A percentile compares a stretch with the other conserved stretches of the same genome.
phyloP scores from a whole-genome alignment of 1,140 invertebrate genomes.

The Plectus sambesii region DNA sequence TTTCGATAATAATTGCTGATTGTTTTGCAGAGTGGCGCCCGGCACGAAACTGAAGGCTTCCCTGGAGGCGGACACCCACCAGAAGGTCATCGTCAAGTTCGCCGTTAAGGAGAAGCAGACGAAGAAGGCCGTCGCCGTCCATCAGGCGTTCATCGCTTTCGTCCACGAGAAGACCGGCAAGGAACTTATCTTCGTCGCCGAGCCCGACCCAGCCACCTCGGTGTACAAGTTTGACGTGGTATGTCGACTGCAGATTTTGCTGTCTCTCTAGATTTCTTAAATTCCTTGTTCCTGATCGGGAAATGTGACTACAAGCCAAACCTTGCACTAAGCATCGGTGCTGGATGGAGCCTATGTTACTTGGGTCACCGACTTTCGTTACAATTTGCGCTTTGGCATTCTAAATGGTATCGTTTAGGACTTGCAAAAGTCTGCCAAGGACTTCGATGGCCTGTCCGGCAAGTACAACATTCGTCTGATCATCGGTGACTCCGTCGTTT shows the following conservation, averaged over 20 bases:
- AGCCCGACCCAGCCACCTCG: slow-evolving; percentile 62
- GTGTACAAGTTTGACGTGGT: slow-evolving; percentile 85
- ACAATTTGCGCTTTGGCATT: too few species aligned
- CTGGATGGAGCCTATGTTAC: too few species aligned
- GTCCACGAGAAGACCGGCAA: slow-evolving; percentile 56
- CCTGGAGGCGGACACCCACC: slow-evolving; percentile 68
- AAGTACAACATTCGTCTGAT: slow-evolving; percentile 70
- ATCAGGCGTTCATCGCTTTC: slow-evolving; percentile 73
- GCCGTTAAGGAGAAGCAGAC: slow-evolving; percentile 61
- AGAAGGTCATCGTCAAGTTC: slow-evolving; percentile 75
- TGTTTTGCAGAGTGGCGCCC: slow-evolving; percentile 54
- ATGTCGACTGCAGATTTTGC: too few species aligned
- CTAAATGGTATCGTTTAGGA: too few species aligned
- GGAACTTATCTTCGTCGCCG: slow-evolving; percentile 84
- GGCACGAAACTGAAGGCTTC: slow-evolving; percentile 59
- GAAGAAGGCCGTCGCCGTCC: slow-evolving; percentile 61
- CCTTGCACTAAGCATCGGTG: too few species aligned
- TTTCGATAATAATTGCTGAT: slow-evolving; percentile 10
- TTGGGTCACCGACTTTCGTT: too few species aligned
- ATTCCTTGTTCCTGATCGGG: too few species aligned
- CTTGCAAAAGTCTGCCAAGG: slow-evolving; percentile 63
- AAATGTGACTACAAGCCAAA: too few species aligned
- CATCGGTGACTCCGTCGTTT: slow-evolving; percentile 75
- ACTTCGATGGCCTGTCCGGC: slow-evolving; percentile 66
- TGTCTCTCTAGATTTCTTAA: too few species aligned